Evolutionary conservation across 2,888 invertebrate species (phyloP), one percentile per base, ranked within the genome.

Genomic region (Brenthis daphne): DNA sequence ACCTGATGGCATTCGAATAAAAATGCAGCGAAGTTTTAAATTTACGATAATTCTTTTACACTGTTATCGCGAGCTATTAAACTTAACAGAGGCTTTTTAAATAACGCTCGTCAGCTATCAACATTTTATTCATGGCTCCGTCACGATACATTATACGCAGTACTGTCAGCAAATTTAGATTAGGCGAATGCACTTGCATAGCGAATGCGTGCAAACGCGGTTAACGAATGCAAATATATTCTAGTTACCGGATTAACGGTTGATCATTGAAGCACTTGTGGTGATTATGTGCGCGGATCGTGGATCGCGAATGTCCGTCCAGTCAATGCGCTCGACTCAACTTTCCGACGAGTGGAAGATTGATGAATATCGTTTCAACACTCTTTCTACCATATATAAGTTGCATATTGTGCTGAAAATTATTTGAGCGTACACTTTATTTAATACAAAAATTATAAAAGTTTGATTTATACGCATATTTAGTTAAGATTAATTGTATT

Each of bases 171-270:
- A 80, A 81, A 80, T 84, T 82, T 79, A 84, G 82, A 82, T 85
- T 81, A 80, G 81, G 80, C 77, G 78, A 80, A 80, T 80, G 81
- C 80, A 84, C 77, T 78, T 77, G 79, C 79, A 70, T 65, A 67
- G 81, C 78, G 76, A 77, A 71, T 80, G 80, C 82, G 75, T 77
- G 77, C 80, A 80, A 83, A 85, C 76, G 80, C 77, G 80, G 79
- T 85, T 83, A 85, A 85, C 85, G 83, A 72, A 90, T 89, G 89
- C 85, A 90, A 90, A 90, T 90, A 87, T 90, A 90, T 89, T 89
- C 88, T 84, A 85, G 85, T 84, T 84, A 79, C 79, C 79, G 84
- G 85, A 88, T 89, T 88, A 90, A 84, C 86, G 82, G 87, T 81
- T 85, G 86, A 87, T 89, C 85, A 87, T 87, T 78, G 83, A 83